Conservation (phyloP, 1,140 invertebrate species). For the Sminthurides bifidus region DNA sequence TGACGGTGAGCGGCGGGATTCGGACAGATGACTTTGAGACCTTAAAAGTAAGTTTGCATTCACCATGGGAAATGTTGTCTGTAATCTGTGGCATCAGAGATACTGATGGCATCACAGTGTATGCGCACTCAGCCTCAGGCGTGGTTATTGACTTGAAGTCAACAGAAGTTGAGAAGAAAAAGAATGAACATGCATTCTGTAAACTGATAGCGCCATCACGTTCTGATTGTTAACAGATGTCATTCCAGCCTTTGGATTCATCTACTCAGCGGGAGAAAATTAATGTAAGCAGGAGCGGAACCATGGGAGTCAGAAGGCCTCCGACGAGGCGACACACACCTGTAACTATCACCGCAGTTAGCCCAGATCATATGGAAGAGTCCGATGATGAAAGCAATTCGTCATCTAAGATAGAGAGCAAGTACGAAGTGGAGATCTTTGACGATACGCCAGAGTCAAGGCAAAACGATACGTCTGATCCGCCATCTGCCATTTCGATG, state of each 20-base stretch:
- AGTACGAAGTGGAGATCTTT: not conserved
- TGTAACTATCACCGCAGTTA: conserved; percentile 25
- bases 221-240: conserved; percentile 34
- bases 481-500: conserved; percentile 6
- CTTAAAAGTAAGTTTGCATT: conserved; percentile 29
- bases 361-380: not conserved
- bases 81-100: too few relatives aligned
- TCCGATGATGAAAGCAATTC: not conserved
- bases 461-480: not conserved
- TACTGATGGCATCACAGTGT: not conserved
- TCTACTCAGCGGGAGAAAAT: conserved; percentile 42
- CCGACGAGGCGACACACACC: conserved; percentile 39
- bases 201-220: not conserved
- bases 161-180: not conserved
- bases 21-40: conserved; percentile 30
- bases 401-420: not conserved
- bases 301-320: conserved; percentile 38
- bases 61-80: too few relatives aligned
- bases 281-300: conserved; percentile 40
- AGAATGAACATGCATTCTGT: not conserved
- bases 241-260: conserved; percentile 42
- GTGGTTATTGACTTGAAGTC: not conserved
- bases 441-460: conserved; percentile 5
- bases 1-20: conserved; percentile 24
- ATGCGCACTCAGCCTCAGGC: not conserved